Conservation (phyloP, 1,140 invertebrate genomes). For the Drosophila kepulauana region DNA sequence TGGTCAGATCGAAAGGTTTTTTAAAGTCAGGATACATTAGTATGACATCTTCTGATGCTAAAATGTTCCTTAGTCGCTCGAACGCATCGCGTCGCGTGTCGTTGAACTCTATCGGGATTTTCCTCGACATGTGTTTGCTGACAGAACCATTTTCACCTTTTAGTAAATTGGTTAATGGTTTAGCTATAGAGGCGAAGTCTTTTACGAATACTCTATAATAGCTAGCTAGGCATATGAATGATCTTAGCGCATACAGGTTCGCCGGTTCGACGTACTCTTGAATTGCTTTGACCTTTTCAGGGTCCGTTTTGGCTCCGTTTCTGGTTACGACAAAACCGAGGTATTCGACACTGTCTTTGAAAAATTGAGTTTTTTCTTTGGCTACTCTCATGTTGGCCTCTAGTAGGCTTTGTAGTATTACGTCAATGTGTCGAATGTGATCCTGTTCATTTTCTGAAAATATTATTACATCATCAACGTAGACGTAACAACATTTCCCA, state of each 20-base stretch:
- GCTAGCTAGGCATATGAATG: too few relatives aligned
- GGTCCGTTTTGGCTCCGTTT: not conserved
- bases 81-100: not conserved
- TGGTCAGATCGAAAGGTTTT: conserved; percentile 23
- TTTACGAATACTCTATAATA: too few relatives aligned
- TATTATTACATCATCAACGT: conserved; percentile 11
- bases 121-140: not conserved
- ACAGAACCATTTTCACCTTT: conserved; percentile 8
- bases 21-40: conserved; percentile 26
- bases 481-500: not conserved
- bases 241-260: not conserved
- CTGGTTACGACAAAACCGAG: not conserved
- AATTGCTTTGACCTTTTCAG: not conserved
- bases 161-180: not conserved
- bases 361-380: not conserved
- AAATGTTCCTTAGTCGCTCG: conserved; percentile 18
- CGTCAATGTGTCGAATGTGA: not conserved
- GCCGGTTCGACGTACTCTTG: not conserved
- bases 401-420: not conserved
- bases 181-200: not conserved
- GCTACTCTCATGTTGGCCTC: conserved; percentile 3
- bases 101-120: conserved; percentile 7
- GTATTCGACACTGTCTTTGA: conserved; percentile 6
- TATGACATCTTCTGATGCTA: conserved; percentile 47
- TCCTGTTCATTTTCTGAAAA: not conserved